Evolutionary conservation across 1,140 invertebrate genomes (phyloP), one percentile per base, ranked within the genome.

Genomic region (Chymomyza costata): DNA sequence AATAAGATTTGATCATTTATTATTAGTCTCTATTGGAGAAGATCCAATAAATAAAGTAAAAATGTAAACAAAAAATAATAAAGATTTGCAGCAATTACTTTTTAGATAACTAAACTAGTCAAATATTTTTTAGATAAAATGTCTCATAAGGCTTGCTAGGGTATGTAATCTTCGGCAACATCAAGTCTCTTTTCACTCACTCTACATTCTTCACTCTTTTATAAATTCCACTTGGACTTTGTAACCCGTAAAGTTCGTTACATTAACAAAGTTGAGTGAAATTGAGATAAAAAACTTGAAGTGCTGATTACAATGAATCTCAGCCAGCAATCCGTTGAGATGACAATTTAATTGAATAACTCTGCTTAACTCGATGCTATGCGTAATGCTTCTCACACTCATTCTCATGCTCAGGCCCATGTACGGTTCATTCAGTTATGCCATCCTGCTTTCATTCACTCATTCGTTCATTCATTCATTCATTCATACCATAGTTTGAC

Each of bases 341-440:
- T 78, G 71, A 38, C 66, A 78, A 78, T 71, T 78, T 57, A 78
- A 78, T 58, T 78, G 58, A 58, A 76, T 78, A 65, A 76, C 62
- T 47, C 56, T 78, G 58, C 54, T 78, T 78, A 65, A 76, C 62
- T 47, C 56, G 55, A 58, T 47, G 18, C 31, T 40, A 47, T 16
- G 17, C 40, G n/a, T n/a, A n/a, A n/a, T n/a, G 53, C 58, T 78
- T 80, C 71, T 80, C 71, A 78, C 71, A 78, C 65, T 78, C 54
- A 78, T 78, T 80, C 48, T 15, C 50, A n/a, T n/a, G n/a, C n/a
- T n/a, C n/a, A n/a, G n/a, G n/a, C n/a, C n/a, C n/a, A n/a, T n/a
- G n/a, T n/a, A n/a, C n/a, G n/a, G 17, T 10, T 59, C 51, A 49
- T 19, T 49, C 21, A 39, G 17, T 47, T 10, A 56, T 50, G 39